Evolutionary conservation across 2,888 invertebrate genomes (phyloP), one percentile per base, ranked within the genome.

Genomic region (Euclidia mi): DNA sequence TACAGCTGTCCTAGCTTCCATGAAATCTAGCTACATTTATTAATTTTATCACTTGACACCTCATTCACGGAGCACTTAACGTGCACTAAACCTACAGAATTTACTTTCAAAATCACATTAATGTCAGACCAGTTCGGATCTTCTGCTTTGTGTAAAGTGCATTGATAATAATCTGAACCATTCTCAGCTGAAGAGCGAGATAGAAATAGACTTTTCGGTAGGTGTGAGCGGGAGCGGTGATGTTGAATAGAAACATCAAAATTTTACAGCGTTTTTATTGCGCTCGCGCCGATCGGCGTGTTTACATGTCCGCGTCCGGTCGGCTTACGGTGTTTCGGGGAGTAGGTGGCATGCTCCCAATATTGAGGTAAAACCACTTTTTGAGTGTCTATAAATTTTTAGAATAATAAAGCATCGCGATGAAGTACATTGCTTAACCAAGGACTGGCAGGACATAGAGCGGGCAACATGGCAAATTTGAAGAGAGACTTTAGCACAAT

Each of bases 141-240:
- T 91, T 94, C 94, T 94, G 94, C 90, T 94, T 94, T 92, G 88
- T 94, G 94, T 94, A 93, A 94, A 94, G 91, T 93, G 92, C 94
- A 93, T 94, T 92, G 94, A 94, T 94, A 93, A 92, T 94, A 92
- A 92, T 93, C 92, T 87, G 81, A 83, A 79, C 89, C 87, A 88
- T 91, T 91, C 91, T 90, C 85, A 81, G 84, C 73, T 58, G 84
- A 68, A 3, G 81, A 89, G 60, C 0, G 84, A 43, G 87, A 89
- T 10, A 65, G 63, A 20, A 25, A 66, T 82, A 78, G 17, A 15
- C 4, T n/a, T 49, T 3, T 4, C 0, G 0, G 10, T 2, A 18
- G 1, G 86, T 56, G 71, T 1, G 81, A 89, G 56, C 4, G 73
- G 65, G 85, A 88, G 28, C 62, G 76, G 32, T n/a, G 73, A 77